phyloP scores from a whole-genome alignment of 2,797 vertebrate species.

The Melanotaenia maccullochi region DNA sequence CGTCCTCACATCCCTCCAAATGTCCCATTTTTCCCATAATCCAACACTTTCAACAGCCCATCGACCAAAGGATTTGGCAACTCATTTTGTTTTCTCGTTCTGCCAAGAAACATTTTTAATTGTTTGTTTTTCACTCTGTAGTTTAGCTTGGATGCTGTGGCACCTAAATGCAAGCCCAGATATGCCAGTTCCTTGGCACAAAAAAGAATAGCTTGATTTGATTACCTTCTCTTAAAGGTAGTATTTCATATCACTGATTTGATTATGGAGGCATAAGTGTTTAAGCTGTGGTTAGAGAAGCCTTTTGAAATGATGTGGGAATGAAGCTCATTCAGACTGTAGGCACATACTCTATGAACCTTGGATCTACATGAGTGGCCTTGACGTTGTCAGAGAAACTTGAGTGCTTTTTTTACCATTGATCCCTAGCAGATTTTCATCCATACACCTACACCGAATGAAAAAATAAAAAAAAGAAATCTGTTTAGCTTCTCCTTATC shows the following conservation, averaged over 20 bases:
- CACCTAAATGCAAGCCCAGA: constrained; percentile 35
- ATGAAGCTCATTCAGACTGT: constrained; percentile 7
- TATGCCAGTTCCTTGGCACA: constrained; percentile 44
- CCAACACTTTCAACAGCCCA: constrained; percentile 49
- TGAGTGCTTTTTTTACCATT: background rate
- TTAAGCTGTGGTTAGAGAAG: constrained; percentile 29
- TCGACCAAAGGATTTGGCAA: constrained; percentile 61
- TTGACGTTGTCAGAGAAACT: constrained; percentile 29
- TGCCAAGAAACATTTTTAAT: constrained; percentile 69
- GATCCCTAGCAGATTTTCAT: constrained; percentile 22
- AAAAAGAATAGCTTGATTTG: constrained; percentile 39
- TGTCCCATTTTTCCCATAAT: constrained; percentile 38
- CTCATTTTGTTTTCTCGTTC: constrained; percentile 28
- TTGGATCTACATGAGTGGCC: constrained; percentile 17
- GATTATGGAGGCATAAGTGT: constrained; percentile 44
- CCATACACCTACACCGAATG: constrained; percentile 7
- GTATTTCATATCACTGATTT: constrained; percentile 56
- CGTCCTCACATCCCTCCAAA: constrained; percentile 29
- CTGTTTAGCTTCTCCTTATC: constrained; percentile 17
- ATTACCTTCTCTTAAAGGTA: constrained; percentile 48
- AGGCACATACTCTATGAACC: background rate
- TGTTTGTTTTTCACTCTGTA: constrained; percentile 61
- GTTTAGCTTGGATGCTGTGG: constrained; percentile 30
- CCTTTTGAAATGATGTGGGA: constrained; percentile 15
- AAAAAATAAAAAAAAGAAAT: constrained; percentile 17